These are phyloP conservation scores for Verasper variegatus DNA, from an alignment of 2,113 vertebrate genomes.

Conservation along the genomic window DNA sequence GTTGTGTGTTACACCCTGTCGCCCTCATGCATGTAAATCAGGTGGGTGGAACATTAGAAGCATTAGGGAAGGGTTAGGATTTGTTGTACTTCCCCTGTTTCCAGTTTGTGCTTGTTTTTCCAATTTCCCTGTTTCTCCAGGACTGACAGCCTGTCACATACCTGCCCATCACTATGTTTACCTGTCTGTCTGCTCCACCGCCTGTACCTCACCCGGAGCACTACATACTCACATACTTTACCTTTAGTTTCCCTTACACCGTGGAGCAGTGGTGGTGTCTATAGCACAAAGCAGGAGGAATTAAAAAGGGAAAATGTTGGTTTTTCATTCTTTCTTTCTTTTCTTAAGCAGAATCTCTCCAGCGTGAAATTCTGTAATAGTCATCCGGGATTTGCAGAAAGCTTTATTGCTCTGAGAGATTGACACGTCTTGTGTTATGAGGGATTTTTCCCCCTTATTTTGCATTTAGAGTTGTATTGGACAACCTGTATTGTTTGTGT, in stretches of 20 bases:
- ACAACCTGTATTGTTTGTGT: too few species aligned
- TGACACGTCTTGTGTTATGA: neutral
- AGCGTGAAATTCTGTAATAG: neutral
- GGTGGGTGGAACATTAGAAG: neutral
- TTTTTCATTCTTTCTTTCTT: neutral
- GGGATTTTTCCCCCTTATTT: too few species aligned
- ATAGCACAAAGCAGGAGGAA: slow-evolving; percentile 13
- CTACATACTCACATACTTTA: slow-evolving; percentile 12
- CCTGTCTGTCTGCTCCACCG: slow-evolving; percentile 7
- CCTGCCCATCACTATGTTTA: slow-evolving; percentile 24
- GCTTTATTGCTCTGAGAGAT: neutral
- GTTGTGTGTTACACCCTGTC: neutral
- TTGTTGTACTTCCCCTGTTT: neutral
- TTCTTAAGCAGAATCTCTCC: neutral
- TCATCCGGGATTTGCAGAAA: slow-evolving; percentile 1
- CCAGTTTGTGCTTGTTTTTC: slow-evolving; percentile 8
- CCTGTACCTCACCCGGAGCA: slow-evolving; percentile 14
- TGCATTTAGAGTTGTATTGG: too few species aligned
- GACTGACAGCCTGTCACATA: slow-evolving; percentile 2
- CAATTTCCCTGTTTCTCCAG: neutral
- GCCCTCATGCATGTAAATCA: neutral
- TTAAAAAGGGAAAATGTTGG: neutral
- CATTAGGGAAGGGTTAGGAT: neutral
- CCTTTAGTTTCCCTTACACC: slow-evolving; percentile 15
- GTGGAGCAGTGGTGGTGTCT: slow-evolving; percentile 16